Evolutionary conservation across 37 sponge, comb jelly and placozoan genomes (phyloP).

Genomic region (Aplysina aerophoba): DNA sequence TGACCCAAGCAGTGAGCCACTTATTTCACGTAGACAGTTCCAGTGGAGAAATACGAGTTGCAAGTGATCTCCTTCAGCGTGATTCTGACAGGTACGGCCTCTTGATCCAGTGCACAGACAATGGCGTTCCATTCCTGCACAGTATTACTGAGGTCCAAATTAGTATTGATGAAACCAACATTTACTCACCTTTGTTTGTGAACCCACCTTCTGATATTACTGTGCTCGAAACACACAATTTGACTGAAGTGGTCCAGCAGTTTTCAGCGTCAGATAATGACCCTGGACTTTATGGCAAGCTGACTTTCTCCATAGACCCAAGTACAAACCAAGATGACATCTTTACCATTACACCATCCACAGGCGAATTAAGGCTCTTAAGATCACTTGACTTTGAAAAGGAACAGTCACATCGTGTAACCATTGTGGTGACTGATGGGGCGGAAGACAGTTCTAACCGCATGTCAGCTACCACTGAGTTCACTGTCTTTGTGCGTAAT

Average conservation of each 20-base stretch:
- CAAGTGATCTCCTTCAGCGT: slow-evolving; percentile 30
- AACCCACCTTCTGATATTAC: background rate
- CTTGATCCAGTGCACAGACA: slow-evolving; percentile 40
- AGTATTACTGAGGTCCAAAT: slow-evolving; percentile 11
- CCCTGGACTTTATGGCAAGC: slow-evolving; percentile 57
- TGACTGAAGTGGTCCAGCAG: background rate
- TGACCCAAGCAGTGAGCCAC: background rate
- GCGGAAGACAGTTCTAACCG: slow-evolving; percentile 38
- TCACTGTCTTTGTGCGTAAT: slow-evolving; percentile 57
- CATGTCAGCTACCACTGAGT: slow-evolving; percentile 40
- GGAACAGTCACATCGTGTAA: slow-evolving; percentile 23
- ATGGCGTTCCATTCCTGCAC: slow-evolving; percentile 18
- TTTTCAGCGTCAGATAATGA: slow-evolving; percentile 66
- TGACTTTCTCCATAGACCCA: slow-evolving; percentile 53
- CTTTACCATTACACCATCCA: slow-evolving; percentile 24
- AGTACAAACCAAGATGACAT: background rate
- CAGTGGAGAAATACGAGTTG: slow-evolving; percentile 40
- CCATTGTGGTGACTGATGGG: slow-evolving; percentile 69
- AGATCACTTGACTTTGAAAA: slow-evolving; percentile 29
- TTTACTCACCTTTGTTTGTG: background rate
- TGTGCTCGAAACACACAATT: background rate
- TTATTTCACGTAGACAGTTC: slow-evolving; percentile 43
- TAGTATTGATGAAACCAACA: background rate
- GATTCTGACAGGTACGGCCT: slow-evolving; percentile 43
- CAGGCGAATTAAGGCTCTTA: slow-evolving; percentile 9